phyloP scores from a whole-genome alignment of 2,888 invertebrate genomes.

The Andrena hattorfiana region DNA sequence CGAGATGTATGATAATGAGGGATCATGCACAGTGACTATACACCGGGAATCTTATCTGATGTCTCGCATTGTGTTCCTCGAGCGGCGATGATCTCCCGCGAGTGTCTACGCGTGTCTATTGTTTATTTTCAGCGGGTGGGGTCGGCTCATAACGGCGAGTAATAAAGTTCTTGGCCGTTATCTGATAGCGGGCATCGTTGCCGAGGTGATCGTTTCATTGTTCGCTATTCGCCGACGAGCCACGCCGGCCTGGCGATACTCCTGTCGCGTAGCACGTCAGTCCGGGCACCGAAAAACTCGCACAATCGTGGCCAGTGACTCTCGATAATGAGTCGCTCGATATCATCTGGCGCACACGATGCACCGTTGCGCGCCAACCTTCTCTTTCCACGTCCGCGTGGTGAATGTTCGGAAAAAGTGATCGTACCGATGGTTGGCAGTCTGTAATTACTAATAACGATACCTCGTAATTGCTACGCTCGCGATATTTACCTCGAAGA shows the following conservation, averaged over 20 bases:
- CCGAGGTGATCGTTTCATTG: constrained; percentile 50
- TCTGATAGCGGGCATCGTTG: constrained; percentile 64
- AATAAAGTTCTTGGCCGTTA: constrained; percentile 72
- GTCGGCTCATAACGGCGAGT: constrained; percentile 67
- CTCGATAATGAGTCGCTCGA: background rate
- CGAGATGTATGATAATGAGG: constrained; percentile 68
- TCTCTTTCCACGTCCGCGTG: background rate
- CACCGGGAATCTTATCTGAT: constrained; percentile 61
- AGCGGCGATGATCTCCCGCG: constrained; percentile 67
- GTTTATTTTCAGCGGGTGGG: constrained; percentile 64
- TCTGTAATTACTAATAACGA: constrained; percentile 42
- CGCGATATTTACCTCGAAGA: constrained; percentile 43
- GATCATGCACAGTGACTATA: constrained; percentile 49
- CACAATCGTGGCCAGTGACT: background rate
- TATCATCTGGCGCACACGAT: background rate
- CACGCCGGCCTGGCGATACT: constrained; percentile 20
- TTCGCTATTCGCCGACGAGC: constrained; percentile 53
- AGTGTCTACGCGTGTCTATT: constrained; percentile 58
- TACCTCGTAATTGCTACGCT: constrained; percentile 33
- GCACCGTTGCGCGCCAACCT: background rate
- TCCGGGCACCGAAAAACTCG: constrained; percentile 5
- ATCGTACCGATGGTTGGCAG: constrained; percentile 13
- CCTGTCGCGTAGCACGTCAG: constrained; percentile 19
- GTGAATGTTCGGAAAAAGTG: constrained; percentile 11
- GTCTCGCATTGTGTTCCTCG: constrained; percentile 64